phyloP scores from a whole-genome alignment of 2,113 vertebrate species.

The Sakesphorus luctuosus region DNA sequence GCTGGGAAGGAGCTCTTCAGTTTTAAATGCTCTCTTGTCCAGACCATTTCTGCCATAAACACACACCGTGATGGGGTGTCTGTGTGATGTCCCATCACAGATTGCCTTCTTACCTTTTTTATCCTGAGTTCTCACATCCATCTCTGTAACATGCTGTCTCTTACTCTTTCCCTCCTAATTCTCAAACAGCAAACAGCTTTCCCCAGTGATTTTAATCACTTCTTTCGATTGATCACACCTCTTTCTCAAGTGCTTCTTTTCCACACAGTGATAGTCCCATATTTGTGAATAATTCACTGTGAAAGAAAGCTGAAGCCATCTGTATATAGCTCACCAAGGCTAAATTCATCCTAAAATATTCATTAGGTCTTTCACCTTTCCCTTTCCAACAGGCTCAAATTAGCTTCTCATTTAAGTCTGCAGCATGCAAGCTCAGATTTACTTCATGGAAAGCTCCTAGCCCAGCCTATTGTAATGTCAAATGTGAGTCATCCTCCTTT shows the following conservation, averaged over 20 bases:
- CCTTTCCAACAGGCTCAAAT: conserved; percentile 3
- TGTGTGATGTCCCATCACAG: not conserved
- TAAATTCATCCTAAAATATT: not conserved
- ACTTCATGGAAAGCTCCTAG: not conserved
- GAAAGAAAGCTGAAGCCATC: not conserved
- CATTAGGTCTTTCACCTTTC: not conserved
- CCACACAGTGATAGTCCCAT: not conserved
- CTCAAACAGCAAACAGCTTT: not conserved
- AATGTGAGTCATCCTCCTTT: conserved; percentile 2
- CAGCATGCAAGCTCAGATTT: not conserved
- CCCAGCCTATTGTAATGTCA: not conserved
- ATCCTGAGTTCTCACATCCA: not conserved
- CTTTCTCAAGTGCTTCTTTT: not conserved
- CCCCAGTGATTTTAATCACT: not conserved
- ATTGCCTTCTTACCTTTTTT: not conserved
- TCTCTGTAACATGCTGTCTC: not conserved
- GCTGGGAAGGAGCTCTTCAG: not conserved
- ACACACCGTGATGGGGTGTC: not conserved
- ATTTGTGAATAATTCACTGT: not conserved
- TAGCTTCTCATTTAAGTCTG: not conserved
- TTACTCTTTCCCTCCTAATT: not conserved
- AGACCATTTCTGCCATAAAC: not conserved
- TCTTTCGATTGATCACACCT: not conserved
- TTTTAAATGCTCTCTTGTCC: not conserved
- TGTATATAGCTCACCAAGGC: not conserved